Conservation (phyloP, 2,888 invertebrate species). For the Electrophaes corylata region DNA sequence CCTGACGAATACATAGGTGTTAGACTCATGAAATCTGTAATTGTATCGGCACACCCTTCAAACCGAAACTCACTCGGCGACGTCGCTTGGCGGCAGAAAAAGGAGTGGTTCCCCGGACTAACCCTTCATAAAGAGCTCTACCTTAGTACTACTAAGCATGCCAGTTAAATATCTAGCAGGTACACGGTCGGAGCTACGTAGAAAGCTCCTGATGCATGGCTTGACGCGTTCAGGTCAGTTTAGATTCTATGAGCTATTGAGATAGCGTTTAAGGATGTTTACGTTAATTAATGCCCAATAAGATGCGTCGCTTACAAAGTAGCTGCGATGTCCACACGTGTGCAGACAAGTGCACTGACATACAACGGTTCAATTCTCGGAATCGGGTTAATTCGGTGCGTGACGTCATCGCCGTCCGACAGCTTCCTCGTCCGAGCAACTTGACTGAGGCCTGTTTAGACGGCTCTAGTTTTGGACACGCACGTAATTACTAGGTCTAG, state of each 20-base stretch:
- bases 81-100: no score
- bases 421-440: conserved; percentile 62
- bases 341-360: conserved; percentile 75
- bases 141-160: no score
- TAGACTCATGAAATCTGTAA: no score
- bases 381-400: conserved; percentile 76
- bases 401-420: conserved; percentile 64
- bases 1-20: no score
- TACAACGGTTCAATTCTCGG: conserved; percentile 72
- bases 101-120: no score
- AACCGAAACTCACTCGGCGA: no score
- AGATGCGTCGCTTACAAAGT: conserved; percentile 38
- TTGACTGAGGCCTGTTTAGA: conserved; percentile 25
- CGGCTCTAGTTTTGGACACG: background rate
- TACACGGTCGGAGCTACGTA: no score
- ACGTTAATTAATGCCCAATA: conserved; percentile 2
- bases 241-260: background rate
- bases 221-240: no score
- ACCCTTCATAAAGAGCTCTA: no score
- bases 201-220: no score
- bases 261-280: background rate
- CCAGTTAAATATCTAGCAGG: no score
- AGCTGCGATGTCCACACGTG: conserved; percentile 65
- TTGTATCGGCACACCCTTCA: no score
- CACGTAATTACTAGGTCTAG: background rate